phyloP scores from a whole-genome alignment of 2,888 invertebrate species.

The Agrotis ipsilon region DNA sequence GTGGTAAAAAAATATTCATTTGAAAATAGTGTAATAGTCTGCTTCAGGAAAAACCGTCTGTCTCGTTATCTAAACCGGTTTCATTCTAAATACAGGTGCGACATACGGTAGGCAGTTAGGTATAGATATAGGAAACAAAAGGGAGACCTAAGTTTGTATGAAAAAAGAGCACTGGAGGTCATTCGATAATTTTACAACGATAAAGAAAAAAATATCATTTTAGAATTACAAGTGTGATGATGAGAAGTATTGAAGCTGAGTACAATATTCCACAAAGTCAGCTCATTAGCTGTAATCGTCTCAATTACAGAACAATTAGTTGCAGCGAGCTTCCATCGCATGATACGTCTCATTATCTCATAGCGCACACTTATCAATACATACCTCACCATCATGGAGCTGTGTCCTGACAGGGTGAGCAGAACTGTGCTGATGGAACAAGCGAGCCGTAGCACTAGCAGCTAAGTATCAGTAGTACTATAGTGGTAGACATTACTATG shows the following conservation, averaged over 20 bases:
- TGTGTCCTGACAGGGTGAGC: constrained; percentile 5
- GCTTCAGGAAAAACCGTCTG: not conserved
- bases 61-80: not conserved
- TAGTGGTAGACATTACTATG: not conserved
- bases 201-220: too few relatives aligned
- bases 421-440: not conserved
- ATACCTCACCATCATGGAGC: not conserved
- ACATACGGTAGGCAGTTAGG: not conserved
- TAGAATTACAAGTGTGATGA: too few relatives aligned
- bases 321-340: constrained; percentile 62
- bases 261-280: constrained; percentile 22
- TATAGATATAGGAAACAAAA: not conserved
- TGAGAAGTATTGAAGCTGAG: not conserved
- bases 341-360: constrained; percentile 62
- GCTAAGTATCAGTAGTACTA: not conserved
- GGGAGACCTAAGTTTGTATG: too few relatives aligned
- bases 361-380: constrained; percentile 31
- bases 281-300: constrained; percentile 31
- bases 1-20: too few relatives aligned
- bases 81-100: not conserved
- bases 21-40: not conserved
- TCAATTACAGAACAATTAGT: constrained; percentile 50
- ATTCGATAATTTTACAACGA: too few relatives aligned
- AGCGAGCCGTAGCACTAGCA: not conserved
- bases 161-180: too few relatives aligned